Percentiles rank a stretch among this genome's conserved stretches.
Evolutionary conservation across 2,888 invertebrate species (phyloP).

Genomic region (Drosophila nr. medialis): DNA sequence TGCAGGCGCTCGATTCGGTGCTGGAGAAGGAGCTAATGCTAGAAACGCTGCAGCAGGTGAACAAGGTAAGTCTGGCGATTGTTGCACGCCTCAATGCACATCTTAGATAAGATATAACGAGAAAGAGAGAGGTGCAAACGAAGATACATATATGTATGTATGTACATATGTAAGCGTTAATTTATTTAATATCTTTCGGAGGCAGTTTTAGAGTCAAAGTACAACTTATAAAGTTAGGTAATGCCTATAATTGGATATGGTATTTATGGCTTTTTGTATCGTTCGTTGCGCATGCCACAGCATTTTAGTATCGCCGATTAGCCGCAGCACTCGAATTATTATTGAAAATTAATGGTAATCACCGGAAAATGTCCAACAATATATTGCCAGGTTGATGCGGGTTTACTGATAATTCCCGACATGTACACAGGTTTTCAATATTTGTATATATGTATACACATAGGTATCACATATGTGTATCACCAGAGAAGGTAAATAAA

Average conservation of each 20-base stretch:
- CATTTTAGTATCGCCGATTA: conserved; percentile 41
- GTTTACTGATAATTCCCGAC: conserved; percentile 26
- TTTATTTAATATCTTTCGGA: conserved; percentile 55
- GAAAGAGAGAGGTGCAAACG: background rate
- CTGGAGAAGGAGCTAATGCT: conserved; percentile 89
- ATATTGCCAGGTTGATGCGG: conserved; percentile 22
- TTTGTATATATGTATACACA: background rate
- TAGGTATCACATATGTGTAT: too few species aligned
- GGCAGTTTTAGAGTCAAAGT: conserved; percentile 35
- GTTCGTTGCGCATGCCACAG: conserved; percentile 68
- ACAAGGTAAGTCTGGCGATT: conserved; percentile 83
- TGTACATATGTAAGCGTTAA: conserved; percentile 15
- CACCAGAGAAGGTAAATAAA: background rate
- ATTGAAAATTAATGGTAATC: conserved; percentile 73
- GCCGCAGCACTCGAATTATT: conserved; percentile 58
- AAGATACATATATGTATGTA: background rate
- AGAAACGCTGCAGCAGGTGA: conserved; percentile 90
- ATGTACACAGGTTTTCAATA: conserved; percentile 8
- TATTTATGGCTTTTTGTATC: conserved; percentile 50
- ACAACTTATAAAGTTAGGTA: conserved; percentile 55
- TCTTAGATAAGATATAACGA: background rate
- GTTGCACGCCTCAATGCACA: conserved; percentile 54
- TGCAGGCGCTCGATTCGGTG: conserved; percentile 89
- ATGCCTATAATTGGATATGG: conserved; percentile 38
- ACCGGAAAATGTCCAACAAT: conserved; percentile 70